These are phyloP conservation scores for Trichopria drosophilae DNA, from an alignment of 2,888 invertebrate species.

Conservation along the genomic window DNA sequence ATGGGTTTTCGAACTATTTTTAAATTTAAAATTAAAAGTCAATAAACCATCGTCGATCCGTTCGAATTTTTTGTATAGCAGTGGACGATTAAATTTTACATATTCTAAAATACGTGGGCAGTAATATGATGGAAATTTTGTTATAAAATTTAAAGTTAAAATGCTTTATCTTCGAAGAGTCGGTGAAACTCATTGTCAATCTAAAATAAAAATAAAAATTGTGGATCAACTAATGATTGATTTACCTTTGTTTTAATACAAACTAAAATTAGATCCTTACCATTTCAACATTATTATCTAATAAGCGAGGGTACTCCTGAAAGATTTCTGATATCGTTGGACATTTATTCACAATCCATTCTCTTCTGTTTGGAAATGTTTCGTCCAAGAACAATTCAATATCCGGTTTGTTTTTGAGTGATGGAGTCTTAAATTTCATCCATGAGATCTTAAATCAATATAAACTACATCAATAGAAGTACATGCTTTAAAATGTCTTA, in stretches of 20 bases:
- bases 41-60: slow-evolving; percentile 9
- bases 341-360: slow-evolving; percentile 13
- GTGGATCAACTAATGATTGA: background rate
- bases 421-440: slow-evolving; percentile 14
- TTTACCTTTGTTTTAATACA: background rate
- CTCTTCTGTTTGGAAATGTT: slow-evolving; percentile 17
- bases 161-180: slow-evolving; percentile 12
- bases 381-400: slow-evolving; percentile 7
- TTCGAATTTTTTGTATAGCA: slow-evolving; percentile 11
- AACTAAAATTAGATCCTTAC: slow-evolving; percentile 14
- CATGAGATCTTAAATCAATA: slow-evolving; percentile 14
- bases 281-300: slow-evolving; percentile 26
- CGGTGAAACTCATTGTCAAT: slow-evolving; percentile 22
- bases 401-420: slow-evolving; percentile 4
- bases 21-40: slow-evolving; percentile 7
- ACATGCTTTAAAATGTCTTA: background rate
- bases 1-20: too few species aligned
- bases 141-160: slow-evolving; percentile 17
- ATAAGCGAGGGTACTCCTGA: slow-evolving; percentile 18
- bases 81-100: slow-evolving; percentile 7
- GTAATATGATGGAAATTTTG: slow-evolving; percentile 22
- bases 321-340: slow-evolving; percentile 19
- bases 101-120: slow-evolving; percentile 17
- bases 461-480: too few species aligned
- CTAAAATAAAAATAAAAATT: slow-evolving; percentile 18